Percentiles rank a stretch among this genome's conserved stretches.
Evolutionary conservation across 2,797 vertebrate genomes (phyloP).

Genomic region (Phaenicophaeus curvirostris): DNA sequence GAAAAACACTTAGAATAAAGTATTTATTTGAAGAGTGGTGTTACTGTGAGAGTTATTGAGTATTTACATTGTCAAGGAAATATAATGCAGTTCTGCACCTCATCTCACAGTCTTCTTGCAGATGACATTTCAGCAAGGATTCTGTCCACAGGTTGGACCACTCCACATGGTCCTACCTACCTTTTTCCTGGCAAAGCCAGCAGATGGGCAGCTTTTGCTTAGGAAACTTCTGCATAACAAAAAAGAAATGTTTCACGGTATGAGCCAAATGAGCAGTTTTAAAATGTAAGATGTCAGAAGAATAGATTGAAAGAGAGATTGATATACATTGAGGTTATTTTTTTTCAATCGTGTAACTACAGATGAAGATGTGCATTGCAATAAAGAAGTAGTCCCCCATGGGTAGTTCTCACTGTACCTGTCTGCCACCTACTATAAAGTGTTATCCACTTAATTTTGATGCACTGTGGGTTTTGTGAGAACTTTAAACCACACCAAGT

Average conservation of each 20-base stretch:
- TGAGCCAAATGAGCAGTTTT: not conserved
- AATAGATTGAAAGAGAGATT: not conserved
- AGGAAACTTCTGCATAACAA: not conserved
- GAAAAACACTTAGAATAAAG: too few relatives aligned
- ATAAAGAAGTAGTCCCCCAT: not conserved
- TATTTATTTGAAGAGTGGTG: not conserved
- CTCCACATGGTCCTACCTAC: not conserved
- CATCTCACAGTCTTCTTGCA: not conserved
- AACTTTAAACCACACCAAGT: not conserved
- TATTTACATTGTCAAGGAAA: not conserved
- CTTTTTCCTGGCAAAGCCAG: not conserved
- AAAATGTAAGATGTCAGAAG: not conserved
- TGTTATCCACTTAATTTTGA: not conserved
- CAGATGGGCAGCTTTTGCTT: not conserved
- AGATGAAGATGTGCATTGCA: not conserved
- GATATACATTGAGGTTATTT: not conserved
- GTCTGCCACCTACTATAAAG: not conserved
- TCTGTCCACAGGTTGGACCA: not conserved
- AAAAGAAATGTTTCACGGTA: not conserved
- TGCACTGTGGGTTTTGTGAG: not conserved
- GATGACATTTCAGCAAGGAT: not conserved
- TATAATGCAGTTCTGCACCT: not conserved
- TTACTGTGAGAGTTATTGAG: not conserved
- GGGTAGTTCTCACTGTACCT: not conserved
- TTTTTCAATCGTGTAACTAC: not conserved